A percentile compares a stretch with the other conserved stretches of the same genome.
Conservation (phyloP, 2,888 invertebrate genomes). For the Tortricodes alternella region DNA sequence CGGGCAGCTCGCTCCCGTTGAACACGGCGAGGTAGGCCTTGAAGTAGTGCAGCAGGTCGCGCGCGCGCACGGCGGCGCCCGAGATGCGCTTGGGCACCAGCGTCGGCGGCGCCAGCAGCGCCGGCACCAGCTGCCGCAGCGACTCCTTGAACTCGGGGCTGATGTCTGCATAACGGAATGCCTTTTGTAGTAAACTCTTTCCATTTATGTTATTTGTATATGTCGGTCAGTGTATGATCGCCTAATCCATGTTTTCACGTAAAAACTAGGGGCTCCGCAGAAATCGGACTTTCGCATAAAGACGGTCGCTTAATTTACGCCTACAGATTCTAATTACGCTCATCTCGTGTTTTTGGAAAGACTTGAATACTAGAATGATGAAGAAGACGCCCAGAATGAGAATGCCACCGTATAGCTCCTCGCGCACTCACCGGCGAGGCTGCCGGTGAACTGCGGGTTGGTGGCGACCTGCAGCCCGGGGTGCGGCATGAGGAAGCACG, state of each 20-base stretch:
- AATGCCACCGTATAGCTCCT: too few species aligned
- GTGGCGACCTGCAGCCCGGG: slow-evolving; percentile 98
- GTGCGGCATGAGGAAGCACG: slow-evolving; percentile 98
- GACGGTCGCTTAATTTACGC: too few species aligned
- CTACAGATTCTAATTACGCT: too few species aligned
- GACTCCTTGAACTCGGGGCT: slow-evolving; percentile 94
- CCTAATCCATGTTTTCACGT: too few species aligned
- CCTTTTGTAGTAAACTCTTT: neutral
- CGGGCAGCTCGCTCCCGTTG: slow-evolving; percentile 97
- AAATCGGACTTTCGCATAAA: too few species aligned
- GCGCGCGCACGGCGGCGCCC: slow-evolving; percentile 94
- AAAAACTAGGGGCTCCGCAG: too few species aligned
- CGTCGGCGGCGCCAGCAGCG: slow-evolving; percentile 93
- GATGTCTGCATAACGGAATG: slow-evolving; percentile 87
- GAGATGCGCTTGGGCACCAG: slow-evolving; percentile 96
- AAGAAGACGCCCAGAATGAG: too few species aligned
- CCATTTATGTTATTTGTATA: too few species aligned
- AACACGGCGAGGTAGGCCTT: slow-evolving; percentile 98
- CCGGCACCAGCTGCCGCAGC: slow-evolving; percentile 91
- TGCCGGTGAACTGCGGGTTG: slow-evolving; percentile 96
- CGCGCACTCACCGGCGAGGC: slow-evolving; percentile 84
- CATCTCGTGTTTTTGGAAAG: too few species aligned
- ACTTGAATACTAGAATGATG: too few species aligned
- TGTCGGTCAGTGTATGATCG: too few species aligned
- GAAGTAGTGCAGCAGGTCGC: slow-evolving; percentile 97